Evolutionary conservation across 1,140 invertebrate genomes (phyloP), one percentile per base, ranked within the genome.

Genomic region (Tetragnatha versicolor): DNA sequence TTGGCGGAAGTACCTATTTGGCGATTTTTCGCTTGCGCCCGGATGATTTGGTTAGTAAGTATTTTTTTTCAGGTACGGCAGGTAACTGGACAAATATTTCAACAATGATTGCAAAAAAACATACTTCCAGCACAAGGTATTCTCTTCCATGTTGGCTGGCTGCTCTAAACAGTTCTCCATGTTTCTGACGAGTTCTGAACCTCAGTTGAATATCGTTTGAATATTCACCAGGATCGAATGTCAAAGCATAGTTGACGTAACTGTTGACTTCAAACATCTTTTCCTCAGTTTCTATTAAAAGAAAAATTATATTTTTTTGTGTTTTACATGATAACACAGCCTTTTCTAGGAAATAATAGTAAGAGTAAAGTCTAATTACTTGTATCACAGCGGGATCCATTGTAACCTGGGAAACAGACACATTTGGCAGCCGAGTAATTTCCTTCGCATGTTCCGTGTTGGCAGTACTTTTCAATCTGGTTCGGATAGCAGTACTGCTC

Each of bases 181-280:
- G 92, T 60, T 92, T 91, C 85, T 98, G 94, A 27, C 97, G 88
- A 0, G 97, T 98, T 81, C 97, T 89, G 86, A 98, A 98, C 76
- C 94, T 88, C 37, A 98, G 85, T 84, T 98, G 95, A 75, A 98
- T 91, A 84, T 96, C 93, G 0, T 95, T 97, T 17, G 92, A 93
- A 83, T 95, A 98, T 68, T 93, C 89, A 83, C 97, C 93, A 1
- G 94, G 94, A 83, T 97, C 94, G 84, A 98, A 98, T 53, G 93
- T 96, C 3, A 98, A 86, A 1, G 94, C 94, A 86, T 98, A 98
- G 84, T 97, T 96, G 5, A 98, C 94, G 85, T 97, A 98, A 81
- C 94, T 96, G 84, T 95, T 93, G 0, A 91, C 90, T 84, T 94
- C 92, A 85, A 98, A 97, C 72, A 93, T 97, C 85, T 81, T 85